Base-by-base conservation (phyloP, 2,888 invertebrate species). In the Metopia argyrocephala region DNA sequence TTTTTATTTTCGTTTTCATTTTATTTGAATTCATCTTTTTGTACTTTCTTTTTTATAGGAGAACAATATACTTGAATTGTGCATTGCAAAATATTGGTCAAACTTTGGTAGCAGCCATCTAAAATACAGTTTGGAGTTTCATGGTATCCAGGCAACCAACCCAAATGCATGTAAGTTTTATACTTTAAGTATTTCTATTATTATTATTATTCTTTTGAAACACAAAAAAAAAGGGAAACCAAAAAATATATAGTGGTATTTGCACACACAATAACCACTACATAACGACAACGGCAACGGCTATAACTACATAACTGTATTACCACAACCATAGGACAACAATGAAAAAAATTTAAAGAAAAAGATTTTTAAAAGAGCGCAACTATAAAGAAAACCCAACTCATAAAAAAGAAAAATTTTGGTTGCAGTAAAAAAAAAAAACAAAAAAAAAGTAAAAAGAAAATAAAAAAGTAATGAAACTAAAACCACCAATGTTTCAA, bases 71-170 rank as follows among this genome's bases (percentile, higher is more conserved):
- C 90, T 98, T 78, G 98, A 99, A 91, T 91, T 98, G 52, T 96
- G 95, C 75, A 92, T 98, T 80, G 97, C 97, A 7, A 98, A 98
- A 90, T 98, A 97, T 93, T 98, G 98, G 98, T 96, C 97, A 9
- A 97, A 95, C 91, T 92, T 96, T 69, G 97, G 97, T 28, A 95
- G 95, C 54, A 93, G 95, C 70, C 91, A 90, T 52, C 89, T 97
- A 23, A 93, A 94, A 88, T 97, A 96, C 90, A 93, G 92, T 48
- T 90, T 98, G 56, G 93, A 94, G 86, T 97, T 98, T 91, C 94
- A 94, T 90, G 97, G 98, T 1, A 92, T 97, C 5, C 78, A 85
- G 69, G 92, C 93, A 87, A 92, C 95, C n/a, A 93, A 93, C 88
- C 82, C 85, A 23, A 93, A 92, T 88, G 87, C 89, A 83, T 88